Evolutionary conservation across 2,888 invertebrate genomes (phyloP), one percentile per base, ranked within the genome.

Genomic region (Eurois occulta): DNA sequence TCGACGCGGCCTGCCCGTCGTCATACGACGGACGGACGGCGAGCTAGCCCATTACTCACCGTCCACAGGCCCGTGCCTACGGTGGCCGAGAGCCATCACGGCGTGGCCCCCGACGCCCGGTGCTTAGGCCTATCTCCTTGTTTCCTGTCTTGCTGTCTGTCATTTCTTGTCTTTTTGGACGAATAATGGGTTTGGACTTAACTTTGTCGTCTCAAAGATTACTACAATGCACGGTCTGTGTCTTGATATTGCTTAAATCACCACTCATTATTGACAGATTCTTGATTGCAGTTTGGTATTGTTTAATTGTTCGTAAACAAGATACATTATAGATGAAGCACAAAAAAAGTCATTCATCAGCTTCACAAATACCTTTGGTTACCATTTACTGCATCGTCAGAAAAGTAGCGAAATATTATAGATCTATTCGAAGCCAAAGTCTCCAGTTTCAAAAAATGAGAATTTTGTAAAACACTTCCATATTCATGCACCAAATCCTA

Each of bases 401-500:
- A 21, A 32, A 62, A 41, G 4, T 16, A 6, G 18, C 4, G 0
- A 13, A 38, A 28, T 32, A n/a, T n/a, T 13, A 41, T 28, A 11
- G 8, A 13, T 0, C 5, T 3, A 32, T 1, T 7, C 11, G n/a
- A 1, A 32, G n/a, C 24, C 11, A 0, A 28, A 28, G 16, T 18
- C 16, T 60, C 10, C 32, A 16, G 24, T 64, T 58, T 70, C 0
- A 60, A 65, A 78, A 82, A 70, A 3, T 0, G n/a, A 1, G 7
- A 41, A 48, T 70, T 24, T 46, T 6, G n/a, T n/a, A 7, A 46
- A n/a, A 32, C 28, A n/a, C 11, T 78, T 72, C 74, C 52, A 74
- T 74, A 85, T 78, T 85, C 74, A 74, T 66, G 43, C n/a, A 41
- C 28, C n/a, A 21, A 13, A 32, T 62, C 7, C 18, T 38, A 32